Evolutionary conservation across 2,888 invertebrate genomes (phyloP), one percentile per base, ranked within the genome.

Genomic region (Rhogogaster chlorosoma): DNA sequence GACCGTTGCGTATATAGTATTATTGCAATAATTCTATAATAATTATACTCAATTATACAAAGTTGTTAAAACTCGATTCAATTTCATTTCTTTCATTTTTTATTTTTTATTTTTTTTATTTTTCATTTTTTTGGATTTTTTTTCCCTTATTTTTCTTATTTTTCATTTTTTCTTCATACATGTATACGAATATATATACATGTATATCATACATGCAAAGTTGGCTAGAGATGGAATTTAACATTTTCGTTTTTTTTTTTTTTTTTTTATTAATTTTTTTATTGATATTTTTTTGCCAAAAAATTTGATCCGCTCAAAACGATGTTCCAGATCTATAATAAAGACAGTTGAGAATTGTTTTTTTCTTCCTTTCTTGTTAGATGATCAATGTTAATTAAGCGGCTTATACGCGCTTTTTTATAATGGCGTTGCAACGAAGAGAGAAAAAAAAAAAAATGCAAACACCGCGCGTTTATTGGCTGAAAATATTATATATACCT

Each of bases 381-480:
- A 70, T 73, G 29, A 73, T 73, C 6, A 26, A 73, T 42, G 9
- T 42, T 73, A 42, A 42, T 73, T 26, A 22, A 42, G 22, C 38
- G 73, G 38, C 42, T 4, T n/a, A n/a, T n/a, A 9, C 42, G 73
- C 73, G 73, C 38, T 36, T 36, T 2, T 32, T 38, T n/a, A n/a
- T n/a, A 6, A 42, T 49, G 36, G 71, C 42, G 12, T 38, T 38
- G 26, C 6, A 10, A 70, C 18, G 32, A 32, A 0, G 26, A 67
- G 22, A 73, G 22, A 73, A 22, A 0, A 64, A 67, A 38, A 73
- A 38, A 73, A 22, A 73, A 73, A 53, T 77, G 85, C 75, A 71
- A 85, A 87, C 85, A 87, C 87, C 87, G 85, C 86, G 85, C 84
- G 77, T 84, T 86, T 86, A 87, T 67, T 86, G 84, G 83, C 85